Evolutionary conservation across 1,140 invertebrate species (phyloP).

Genomic region (Neodiprion fabricii): DNA sequence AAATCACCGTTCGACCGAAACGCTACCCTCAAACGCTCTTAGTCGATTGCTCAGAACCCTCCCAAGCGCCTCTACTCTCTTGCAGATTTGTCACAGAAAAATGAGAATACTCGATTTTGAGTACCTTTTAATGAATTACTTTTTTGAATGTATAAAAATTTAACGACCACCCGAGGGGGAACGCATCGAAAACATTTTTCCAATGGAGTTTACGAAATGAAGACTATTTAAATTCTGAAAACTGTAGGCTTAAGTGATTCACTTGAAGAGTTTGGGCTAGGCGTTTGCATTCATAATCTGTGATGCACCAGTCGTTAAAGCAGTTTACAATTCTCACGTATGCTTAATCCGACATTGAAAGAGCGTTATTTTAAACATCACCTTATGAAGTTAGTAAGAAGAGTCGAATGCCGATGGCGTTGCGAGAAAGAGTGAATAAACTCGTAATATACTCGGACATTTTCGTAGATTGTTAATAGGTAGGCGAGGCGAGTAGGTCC

Average conservation of each 20-base stretch:
- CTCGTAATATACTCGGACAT: too few relatives aligned
- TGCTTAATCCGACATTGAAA: too few relatives aligned
- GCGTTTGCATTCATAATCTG: neutral
- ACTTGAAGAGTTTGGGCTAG: neutral
- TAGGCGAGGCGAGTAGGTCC: too few relatives aligned
- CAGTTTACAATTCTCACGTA: neutral
- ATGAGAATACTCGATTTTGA: too few relatives aligned
- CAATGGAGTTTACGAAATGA: neutral
- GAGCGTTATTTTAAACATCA: too few relatives aligned
- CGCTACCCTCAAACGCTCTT: neutral
- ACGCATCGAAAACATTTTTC: neutral
- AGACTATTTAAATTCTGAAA: neutral
- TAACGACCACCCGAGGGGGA: neutral
- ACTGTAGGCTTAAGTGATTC: neutral
- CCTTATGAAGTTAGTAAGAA: too few relatives aligned
- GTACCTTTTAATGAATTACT: too few relatives aligned
- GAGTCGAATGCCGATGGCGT: too few relatives aligned
- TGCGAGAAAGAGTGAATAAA: too few relatives aligned
- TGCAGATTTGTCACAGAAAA: neutral
- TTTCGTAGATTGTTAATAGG: too few relatives aligned
- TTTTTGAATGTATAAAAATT: neutral
- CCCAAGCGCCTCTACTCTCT: neutral
- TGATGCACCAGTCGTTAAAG: neutral
- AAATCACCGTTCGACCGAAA: neutral
- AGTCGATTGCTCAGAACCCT: neutral